Evolutionary conservation across 2,113 vertebrate genomes (phyloP), one percentile per base, ranked within the genome.

Genomic region (Paraplagusia blochii): DNA sequence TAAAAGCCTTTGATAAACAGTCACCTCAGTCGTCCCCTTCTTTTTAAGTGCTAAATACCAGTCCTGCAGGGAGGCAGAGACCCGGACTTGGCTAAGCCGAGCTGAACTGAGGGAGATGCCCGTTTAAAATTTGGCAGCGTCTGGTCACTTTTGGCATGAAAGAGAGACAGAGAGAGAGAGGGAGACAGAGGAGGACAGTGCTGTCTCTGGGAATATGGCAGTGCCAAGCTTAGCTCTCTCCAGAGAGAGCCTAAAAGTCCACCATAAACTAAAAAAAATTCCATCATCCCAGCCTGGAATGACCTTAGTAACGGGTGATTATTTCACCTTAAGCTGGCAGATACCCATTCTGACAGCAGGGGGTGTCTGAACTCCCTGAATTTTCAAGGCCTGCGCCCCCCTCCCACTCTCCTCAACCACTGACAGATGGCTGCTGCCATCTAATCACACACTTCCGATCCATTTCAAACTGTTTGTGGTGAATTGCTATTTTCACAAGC

Each of bases 391-490:
- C 54, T 64, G 66, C 72, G 61, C 58, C 52, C 52, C 60, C 69
- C 68, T 65, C 63, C 77, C 22, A 29, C 22, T 65, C 64, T 53
- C 59, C 67, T 66, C 65, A 83, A 69, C 66, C 17, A 64, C 63
- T 76, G 74, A 85, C 86, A 88, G 74, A 88, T 82, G 82, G 80
- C 38, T 19, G 69, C 60, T 78, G 55, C 72, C 66, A 77, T 77
- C 75, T 79, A 88, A 86, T 87, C 78, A 81, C 84, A 84, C 68
- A 85, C 73, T 86, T 85, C 84, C 79, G 69, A 69, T 68, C 47
- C 10, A 11, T 40, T 72, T 82, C 65, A 59, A 77, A 85, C 67
- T 39, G 66, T 77, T 79, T 76, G 59, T 65, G 74, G 74, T 69
- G 57, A 70, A 81, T 74, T 57, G 59, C 74, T 78, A 67, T 87